These are phyloP conservation scores for Taurulus bubalis DNA, from an alignment of 2,113 vertebrate species.

Conservation along the genomic window DNA sequence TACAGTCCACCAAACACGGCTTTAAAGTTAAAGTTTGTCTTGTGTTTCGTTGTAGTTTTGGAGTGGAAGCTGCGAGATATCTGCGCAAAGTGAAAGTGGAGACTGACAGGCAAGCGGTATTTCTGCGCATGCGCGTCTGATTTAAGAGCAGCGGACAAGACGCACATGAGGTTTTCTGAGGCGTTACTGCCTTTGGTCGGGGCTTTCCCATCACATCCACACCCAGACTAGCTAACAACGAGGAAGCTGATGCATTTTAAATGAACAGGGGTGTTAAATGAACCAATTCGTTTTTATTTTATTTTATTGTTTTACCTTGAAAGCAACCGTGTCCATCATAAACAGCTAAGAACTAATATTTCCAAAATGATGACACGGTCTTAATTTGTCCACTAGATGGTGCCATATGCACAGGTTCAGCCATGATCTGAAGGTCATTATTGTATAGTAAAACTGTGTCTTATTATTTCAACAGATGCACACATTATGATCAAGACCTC, in stretches of 20 bases:
- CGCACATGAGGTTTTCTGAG: not conserved
- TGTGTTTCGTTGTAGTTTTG: not conserved
- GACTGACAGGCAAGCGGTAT: not conserved
- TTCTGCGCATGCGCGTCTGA: slow-evolving; percentile 57
- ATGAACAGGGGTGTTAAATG: not conserved
- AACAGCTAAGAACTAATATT: not conserved
- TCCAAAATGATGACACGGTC: not conserved
- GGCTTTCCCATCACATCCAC: slow-evolving; percentile 29
- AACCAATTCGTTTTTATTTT: not conserved
- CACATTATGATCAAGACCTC: not conserved
- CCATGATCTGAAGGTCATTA: not conserved
- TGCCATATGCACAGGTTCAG: not conserved
- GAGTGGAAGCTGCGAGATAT: not conserved
- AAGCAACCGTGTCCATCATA: not conserved
- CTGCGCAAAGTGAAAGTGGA: slow-evolving; percentile 57
- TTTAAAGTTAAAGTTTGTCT: not conserved
- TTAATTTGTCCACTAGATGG: slow-evolving; percentile 51
- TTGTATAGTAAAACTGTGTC: not conserved
- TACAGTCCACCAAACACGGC: not conserved
- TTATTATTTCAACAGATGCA: not conserved
- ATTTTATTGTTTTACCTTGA: not conserved
- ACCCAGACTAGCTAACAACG: not conserved
- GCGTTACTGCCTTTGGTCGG: slow-evolving; percentile 8
- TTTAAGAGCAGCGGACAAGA: not conserved
- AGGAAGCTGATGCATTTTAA: not conserved